Evolutionary conservation across 2,113 vertebrate species (phyloP).

Genomic region (Hippoglossus stenolepis): DNA sequence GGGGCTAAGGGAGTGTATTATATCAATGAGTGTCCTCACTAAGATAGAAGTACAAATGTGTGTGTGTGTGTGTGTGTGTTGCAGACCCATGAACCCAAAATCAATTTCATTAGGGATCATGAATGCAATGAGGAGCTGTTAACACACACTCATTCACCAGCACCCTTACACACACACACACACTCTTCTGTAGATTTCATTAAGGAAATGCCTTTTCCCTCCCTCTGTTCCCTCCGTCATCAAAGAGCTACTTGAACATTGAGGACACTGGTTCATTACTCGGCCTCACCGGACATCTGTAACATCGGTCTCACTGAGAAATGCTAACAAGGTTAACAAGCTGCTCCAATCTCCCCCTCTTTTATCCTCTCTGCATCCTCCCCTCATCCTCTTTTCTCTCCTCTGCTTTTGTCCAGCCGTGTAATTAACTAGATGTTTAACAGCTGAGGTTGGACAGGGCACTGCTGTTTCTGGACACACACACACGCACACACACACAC

Average conservation of each 20-base stretch:
- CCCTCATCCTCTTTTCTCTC: conserved; percentile 25
- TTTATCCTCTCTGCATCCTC: conserved; percentile 22
- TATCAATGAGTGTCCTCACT: too few species aligned
- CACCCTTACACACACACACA: conserved; percentile 5
- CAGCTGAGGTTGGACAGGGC: conserved; percentile 66
- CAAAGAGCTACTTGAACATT: conserved; percentile 58
- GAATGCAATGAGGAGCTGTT: too few species aligned
- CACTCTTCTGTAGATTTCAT: conserved; percentile 63
- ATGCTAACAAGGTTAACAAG: conserved; percentile 58
- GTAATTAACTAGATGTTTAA: conserved; percentile 75
- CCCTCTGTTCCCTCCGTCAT: conserved; percentile 47
- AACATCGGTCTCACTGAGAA: conserved; percentile 53
- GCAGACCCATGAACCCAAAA: too few species aligned
- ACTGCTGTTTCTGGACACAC: conserved; percentile 60
- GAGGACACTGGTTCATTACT: conserved; percentile 53
- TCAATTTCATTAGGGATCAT: too few species aligned
- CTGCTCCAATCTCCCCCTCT: conserved; percentile 18
- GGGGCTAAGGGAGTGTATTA: too few species aligned
- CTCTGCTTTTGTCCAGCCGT: conserved; percentile 41
- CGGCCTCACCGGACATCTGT: conserved; percentile 41
- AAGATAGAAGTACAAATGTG: too few species aligned
- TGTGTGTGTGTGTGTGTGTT: too few species aligned
- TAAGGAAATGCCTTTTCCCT: conserved; percentile 62
- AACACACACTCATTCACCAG: too few species aligned
- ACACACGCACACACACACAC: neutral